phyloP scores from a whole-genome alignment of 2,888 invertebrate species.

The Rhorus exstirpatorius region DNA sequence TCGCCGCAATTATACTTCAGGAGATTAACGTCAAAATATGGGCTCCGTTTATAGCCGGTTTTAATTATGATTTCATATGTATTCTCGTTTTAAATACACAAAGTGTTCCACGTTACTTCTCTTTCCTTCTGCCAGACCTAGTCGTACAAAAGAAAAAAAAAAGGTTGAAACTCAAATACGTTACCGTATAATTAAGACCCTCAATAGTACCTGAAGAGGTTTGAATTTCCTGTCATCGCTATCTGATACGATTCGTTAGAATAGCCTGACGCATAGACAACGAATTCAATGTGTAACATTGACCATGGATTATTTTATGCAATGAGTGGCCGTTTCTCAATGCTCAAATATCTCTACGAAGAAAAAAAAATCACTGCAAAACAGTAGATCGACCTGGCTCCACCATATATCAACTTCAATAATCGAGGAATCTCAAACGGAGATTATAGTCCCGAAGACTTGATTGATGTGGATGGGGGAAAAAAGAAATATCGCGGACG shows the following conservation, averaged over 20 bases:
- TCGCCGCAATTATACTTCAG: slow-evolving; percentile 8
- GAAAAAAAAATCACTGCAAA: slow-evolving; percentile 19
- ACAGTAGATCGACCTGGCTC: slow-evolving; percentile 29
- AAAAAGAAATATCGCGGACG: slow-evolving; percentile 11
- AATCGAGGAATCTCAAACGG: slow-evolving; percentile 32
- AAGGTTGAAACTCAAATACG: slow-evolving; percentile 12
- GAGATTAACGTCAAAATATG: background rate
- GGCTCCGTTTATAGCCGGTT: slow-evolving; percentile 2
- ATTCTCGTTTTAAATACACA: background rate
- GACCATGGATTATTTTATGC: slow-evolving; percentile 24
- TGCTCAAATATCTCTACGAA: background rate
- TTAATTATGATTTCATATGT: background rate
- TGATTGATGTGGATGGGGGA: slow-evolving; percentile 29
- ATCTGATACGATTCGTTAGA: slow-evolving; percentile 26
- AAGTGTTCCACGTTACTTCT: too few species aligned
- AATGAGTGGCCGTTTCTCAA: slow-evolving; percentile 19
- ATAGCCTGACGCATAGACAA: slow-evolving; percentile 9
- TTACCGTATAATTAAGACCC: slow-evolving; percentile 25
- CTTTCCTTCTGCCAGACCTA: too few species aligned
- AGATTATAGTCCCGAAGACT: slow-evolving; percentile 39
- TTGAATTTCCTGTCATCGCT: slow-evolving; percentile 17
- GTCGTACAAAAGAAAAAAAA: too few species aligned
- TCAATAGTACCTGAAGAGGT: slow-evolving; percentile 1
- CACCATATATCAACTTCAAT: slow-evolving; percentile 19
- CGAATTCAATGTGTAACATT: slow-evolving; percentile 8